A percentile compares a stretch with the other conserved stretches of the same genome.
Evolutionary conservation across 2,888 invertebrate species (phyloP).

Genomic region (Rhopalosiphum nymphaeae): DNA sequence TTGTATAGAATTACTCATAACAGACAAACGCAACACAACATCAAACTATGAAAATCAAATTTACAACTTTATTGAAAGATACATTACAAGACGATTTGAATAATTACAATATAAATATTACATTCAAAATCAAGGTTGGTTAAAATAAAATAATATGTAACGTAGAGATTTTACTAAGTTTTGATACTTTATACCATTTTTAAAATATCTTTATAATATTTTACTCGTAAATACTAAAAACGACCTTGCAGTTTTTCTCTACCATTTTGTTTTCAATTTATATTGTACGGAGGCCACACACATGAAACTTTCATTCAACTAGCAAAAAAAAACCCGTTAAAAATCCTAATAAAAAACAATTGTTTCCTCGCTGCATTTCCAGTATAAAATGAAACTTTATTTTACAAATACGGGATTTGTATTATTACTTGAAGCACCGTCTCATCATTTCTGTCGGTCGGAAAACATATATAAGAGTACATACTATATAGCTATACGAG

Average conservation of each 20-base stretch:
- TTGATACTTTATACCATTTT: neutral
- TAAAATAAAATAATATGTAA: neutral
- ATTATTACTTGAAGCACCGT: neutral
- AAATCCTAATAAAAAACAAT: neutral
- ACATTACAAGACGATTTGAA: neutral
- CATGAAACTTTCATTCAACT: neutral
- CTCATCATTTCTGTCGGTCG: neutral
- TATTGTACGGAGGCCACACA: neutral
- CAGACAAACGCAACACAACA: neutral
- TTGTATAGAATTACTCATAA: neutral
- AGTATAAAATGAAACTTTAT: neutral
- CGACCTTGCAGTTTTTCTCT: neutral
- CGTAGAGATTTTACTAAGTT: neutral
- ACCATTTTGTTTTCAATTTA: neutral
- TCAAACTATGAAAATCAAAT: neutral
- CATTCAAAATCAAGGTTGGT: neutral
- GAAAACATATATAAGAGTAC: neutral
- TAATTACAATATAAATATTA: neutral
- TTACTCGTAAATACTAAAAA: neutral
- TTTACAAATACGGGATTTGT: neutral
- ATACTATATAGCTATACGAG: neutral
- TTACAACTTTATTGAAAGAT: neutral
- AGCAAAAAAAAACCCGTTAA: neutral
- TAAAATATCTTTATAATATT: neutral
- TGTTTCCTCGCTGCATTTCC: neutral